Evolutionary conservation across 2,797 vertebrate genomes (phyloP), one percentile per base, ranked within the genome.

Genomic region (Thaleichthys pacificus): DNA sequence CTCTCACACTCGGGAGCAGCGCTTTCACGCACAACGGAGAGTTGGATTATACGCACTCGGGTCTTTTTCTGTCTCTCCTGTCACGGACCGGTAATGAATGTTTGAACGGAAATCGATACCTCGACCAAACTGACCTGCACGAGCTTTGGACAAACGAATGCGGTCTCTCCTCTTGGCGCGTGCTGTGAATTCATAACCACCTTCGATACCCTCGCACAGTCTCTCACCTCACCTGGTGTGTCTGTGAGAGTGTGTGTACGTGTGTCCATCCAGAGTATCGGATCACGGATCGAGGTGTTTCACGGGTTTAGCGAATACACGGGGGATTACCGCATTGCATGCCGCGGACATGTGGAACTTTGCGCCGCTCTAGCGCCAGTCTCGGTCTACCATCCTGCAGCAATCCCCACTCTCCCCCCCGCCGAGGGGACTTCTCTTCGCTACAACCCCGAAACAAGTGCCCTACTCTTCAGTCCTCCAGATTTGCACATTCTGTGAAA

Each of bases 331-430:
- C 74, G 78, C 84, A 87, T 86, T 82, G 88, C 86, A 88, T 85
- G 86, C 86, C 88, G 89, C 75, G 83, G 87, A 88, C 89, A 91
- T 91, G 90, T 89, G 90, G 86, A 91, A 91, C 86, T 91, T 91
- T 87, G 84, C 78, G 83, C 87, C 82, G 84, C 89, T 90, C 81
- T 90, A 91, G 89, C 85, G 88, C 87, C 86, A 60, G 30, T 57
- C 62, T 72, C 51, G 2, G 32, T 54, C 28, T 21, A 79, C 75
- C 85, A 82, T 49, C 81, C 74, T 73, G 32, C 72, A 70, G 81
- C 75, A 76, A 75, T 77, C 77, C 79, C 68, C 81, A 77, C 79
- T 79, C 75, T 77, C 26, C 66, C 78, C 72, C 7, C 49, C 76
- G 71, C 35, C 28, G 69, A 58, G 78, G 66, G 82, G 80, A 74